phyloP scores from a whole-genome alignment of 1,140 invertebrate genomes.

The Hestina assimilis region DNA sequence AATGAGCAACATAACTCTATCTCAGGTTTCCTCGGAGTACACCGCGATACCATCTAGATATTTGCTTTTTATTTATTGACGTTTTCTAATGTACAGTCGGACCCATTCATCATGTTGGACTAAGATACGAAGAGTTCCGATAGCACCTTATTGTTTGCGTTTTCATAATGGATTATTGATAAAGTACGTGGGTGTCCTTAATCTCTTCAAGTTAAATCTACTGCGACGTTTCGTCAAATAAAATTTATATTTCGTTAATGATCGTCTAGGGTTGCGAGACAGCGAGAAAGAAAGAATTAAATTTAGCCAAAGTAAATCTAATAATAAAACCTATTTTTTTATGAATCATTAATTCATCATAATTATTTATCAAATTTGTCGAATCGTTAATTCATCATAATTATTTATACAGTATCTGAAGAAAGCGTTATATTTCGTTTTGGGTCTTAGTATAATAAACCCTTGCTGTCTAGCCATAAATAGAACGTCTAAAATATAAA shows the following conservation, averaged over 20 bases:
- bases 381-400: too few species aligned
- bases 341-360: too few species aligned
- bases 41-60: slow-evolving; percentile 57
- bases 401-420: too few species aligned
- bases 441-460: too few species aligned
- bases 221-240: slow-evolving; percentile 28
- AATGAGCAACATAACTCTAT: slow-evolving; percentile 35
- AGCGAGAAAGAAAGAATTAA: too few species aligned
- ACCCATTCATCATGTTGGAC: slow-evolving; percentile 61
- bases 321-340: too few species aligned
- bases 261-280: slow-evolving; percentile 24
- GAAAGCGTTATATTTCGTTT: too few species aligned
- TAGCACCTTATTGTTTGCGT: slow-evolving; percentile 72
- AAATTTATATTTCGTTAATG: slow-evolving; percentile 50
- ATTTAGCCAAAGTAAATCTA: too few species aligned
- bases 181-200: slow-evolving; percentile 74
- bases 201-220: slow-evolving; percentile 62
- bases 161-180: slow-evolving; percentile 77
- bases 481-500: too few species aligned
- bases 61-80: slow-evolving; percentile 75
- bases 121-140: slow-evolving; percentile 50
- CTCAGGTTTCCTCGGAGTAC: slow-evolving; percentile 28
- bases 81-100: slow-evolving; percentile 65
- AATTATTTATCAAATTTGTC: too few species aligned
- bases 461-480: too few species aligned